Evolutionary conservation across 2,888 invertebrate species (phyloP), one percentile per base, ranked within the genome.

Genomic region (Hymenopus coronatus): DNA sequence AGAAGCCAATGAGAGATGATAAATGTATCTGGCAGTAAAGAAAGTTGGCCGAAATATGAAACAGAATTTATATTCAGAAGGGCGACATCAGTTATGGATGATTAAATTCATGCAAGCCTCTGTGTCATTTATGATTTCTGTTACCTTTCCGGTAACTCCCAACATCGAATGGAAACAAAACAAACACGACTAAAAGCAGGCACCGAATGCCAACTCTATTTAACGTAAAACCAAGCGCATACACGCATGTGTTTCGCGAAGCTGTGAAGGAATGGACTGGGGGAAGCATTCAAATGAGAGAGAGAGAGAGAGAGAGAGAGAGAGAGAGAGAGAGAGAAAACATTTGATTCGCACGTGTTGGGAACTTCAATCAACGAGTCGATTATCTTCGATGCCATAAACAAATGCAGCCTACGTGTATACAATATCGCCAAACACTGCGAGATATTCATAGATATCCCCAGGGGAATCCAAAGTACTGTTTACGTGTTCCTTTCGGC

Each of bases 291-390:
- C 54, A 70, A 70, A 70, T 25, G 54, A 46, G 8, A 46, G 14
- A 46, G 14, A 30, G 30, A 30, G 30, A 20, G 15, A 6, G 33
- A 28, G 28, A 20, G 3, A 70, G 28, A 70, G 27, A 28, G n/a
- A 54, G 28, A n/a, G 12, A n/a, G 25, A n/a, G 70, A 30, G 7
- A 81, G 54, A 86, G 81, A 86, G 28, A 30, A 46, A 86, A 81
- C 86, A 86, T 86, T 86, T 86, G 87, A 87, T 87, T 87, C 87
- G 82, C 87, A 87, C 87, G 87, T 87, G 87, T 87, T 87, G n/a
- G 81, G 15, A 70, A 25, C 28, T 82, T 25, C 82, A 87, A 82
- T 87, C 87, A 87, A 87, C 82, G 87, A 46, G 14, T 33, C 87
- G 82, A 33, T 87, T 82, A 87, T 87, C 40, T 82, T 28, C 82